A percentile compares a stretch with the other conserved stretches of the same genome.
These are phyloP conservation scores for Amphilophus citrinellus DNA, from an alignment of 2,113 vertebrate species.

Conservation along the genomic window DNA sequence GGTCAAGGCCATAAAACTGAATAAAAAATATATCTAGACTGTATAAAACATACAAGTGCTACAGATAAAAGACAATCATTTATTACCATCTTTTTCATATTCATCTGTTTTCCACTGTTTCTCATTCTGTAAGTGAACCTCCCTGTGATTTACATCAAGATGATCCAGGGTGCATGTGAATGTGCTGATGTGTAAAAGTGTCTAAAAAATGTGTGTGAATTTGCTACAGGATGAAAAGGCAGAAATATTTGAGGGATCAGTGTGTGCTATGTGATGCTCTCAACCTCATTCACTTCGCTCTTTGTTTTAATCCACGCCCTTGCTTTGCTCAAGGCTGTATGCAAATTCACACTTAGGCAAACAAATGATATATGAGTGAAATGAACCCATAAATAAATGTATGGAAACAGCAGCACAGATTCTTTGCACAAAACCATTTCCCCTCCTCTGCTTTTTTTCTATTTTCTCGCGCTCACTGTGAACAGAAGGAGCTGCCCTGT, in stretches of 20 bases:
- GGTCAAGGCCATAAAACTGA: neutral
- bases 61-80: neutral
- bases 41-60: neutral
- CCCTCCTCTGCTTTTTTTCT: neutral
- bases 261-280: neutral
- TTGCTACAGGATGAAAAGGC: neutral
- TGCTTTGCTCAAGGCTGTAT: conserved; percentile 44
- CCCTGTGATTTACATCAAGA: neutral
- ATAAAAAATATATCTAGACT: neutral
- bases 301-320: conserved; percentile 31
- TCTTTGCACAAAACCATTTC: conserved; percentile 21
- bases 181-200: conserved; percentile 7
- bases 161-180: neutral
- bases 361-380: conserved; percentile 54
- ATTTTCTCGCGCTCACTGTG: neutral
- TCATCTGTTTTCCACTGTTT: conserved; percentile 25
- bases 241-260: neutral
- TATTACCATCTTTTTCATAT: conserved; percentile 21
- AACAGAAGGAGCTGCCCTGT: conserved; percentile 27
- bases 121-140: conserved; percentile 4
- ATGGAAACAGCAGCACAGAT: conserved; percentile 24
- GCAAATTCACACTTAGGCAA: conserved; percentile 42
- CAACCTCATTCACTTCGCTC: neutral
- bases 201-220: conserved; percentile 5
- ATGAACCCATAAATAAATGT: conserved; percentile 38